Percentiles rank a stretch among this genome's conserved stretches.
phyloP scores from a whole-genome alignment of 2,113 vertebrate species.

The Jaculus jaculus region DNA sequence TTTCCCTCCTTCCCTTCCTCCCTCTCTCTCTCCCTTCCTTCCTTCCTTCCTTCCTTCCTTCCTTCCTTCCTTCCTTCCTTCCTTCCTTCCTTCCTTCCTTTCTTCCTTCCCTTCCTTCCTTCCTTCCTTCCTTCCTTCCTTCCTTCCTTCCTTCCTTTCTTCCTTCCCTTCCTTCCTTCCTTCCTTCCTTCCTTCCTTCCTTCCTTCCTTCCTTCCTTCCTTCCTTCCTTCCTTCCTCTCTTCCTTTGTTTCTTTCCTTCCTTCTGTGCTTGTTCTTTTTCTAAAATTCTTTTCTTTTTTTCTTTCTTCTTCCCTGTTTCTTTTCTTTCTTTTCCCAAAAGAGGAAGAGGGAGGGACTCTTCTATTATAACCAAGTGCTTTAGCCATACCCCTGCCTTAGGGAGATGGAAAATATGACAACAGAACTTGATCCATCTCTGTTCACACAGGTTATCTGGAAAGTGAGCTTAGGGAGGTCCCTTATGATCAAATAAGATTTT shows the following conservation, averaged over 20 bases:
- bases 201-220: no score
- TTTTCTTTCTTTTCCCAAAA: no score
- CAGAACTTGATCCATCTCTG: background rate
- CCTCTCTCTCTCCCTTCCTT: background rate
- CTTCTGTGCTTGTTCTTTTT: no score
- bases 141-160: background rate
- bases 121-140: background rate
- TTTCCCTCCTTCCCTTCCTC: background rate
- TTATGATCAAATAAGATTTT: slow-evolving; percentile 5
- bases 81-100: accelerated
- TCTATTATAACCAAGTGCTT: background rate
- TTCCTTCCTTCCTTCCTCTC: no score
- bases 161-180: background rate
- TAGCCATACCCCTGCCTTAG: background rate
- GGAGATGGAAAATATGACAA: background rate
- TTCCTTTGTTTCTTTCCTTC: no score
- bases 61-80: background rate
- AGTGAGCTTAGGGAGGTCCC: slow-evolving; percentile 13
- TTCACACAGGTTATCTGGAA: background rate
- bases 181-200: no score
- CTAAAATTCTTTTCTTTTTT: no score
- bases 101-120: background rate
- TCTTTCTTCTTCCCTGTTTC: no score
- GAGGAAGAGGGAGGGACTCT: background rate
- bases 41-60: background rate